Conservation (phyloP, 2,113 vertebrate species). For the Podiceps cristatus region DNA sequence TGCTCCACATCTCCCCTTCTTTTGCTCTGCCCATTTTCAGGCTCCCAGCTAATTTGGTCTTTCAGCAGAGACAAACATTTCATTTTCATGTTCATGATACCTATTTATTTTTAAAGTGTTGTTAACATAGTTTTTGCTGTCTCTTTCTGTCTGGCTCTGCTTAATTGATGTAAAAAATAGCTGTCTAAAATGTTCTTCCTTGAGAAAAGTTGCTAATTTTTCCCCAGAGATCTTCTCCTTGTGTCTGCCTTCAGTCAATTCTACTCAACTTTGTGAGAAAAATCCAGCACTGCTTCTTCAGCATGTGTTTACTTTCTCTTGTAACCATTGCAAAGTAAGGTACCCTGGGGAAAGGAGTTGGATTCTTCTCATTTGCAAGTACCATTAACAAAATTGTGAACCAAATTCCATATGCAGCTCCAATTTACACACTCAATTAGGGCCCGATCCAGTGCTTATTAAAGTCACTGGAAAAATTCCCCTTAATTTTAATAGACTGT, state of each 20-base stretch:
- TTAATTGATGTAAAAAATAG: conserved; percentile 7
- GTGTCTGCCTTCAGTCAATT: background rate
- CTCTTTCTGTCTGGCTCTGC: background rate
- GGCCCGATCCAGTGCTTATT: conserved; percentile 21
- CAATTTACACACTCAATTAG: conserved; percentile 39
- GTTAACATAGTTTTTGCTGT: background rate
- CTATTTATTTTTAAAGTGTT: conserved; percentile 20
- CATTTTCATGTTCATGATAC: background rate
- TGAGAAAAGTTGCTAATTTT: conserved; percentile 20
- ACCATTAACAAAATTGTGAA: conserved; percentile 1
- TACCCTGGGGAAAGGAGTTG: conserved; percentile 10
- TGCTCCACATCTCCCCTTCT: background rate
- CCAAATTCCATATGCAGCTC: background rate
- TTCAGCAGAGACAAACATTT: conserved; percentile 10
- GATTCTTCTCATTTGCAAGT: conserved; percentile 29
- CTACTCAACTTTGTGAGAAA: background rate
- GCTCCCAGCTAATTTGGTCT: background rate
- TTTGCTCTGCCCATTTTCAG: background rate
- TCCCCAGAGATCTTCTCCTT: background rate
- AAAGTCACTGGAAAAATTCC: conserved; percentile 23
- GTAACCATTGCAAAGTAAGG: conserved; percentile 19
- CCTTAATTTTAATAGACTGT: background rate
- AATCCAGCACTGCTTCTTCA: background rate
- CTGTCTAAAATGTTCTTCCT: background rate
- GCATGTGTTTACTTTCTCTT: background rate